Percentiles rank a stretch among this genome's conserved stretches.
These are phyloP conservation scores for Lepidochitona cinerea DNA, from an alignment of 2,888 invertebrate genomes.

Conservation along the genomic window DNA sequence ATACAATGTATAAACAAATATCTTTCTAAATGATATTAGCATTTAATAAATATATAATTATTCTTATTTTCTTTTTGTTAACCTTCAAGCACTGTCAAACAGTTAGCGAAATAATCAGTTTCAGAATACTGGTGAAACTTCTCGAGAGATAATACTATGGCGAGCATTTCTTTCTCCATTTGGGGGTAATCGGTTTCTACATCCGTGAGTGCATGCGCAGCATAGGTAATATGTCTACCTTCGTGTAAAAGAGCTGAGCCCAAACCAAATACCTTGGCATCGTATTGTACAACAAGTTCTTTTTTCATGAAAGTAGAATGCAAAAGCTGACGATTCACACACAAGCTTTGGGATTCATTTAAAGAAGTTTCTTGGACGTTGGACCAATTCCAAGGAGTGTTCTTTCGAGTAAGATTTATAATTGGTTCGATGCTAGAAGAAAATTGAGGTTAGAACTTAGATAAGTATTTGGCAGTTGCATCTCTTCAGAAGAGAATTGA, in stretches of 20 bases:
- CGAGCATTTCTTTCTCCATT: neutral
- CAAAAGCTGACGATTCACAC: conserved; percentile 27
- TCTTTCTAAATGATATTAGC: too few species aligned
- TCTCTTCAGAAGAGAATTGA: too few species aligned
- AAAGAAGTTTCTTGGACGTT: conserved; percentile 31
- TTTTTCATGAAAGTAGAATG: conserved; percentile 24
- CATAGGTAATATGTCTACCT: neutral
- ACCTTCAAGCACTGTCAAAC: too few species aligned
- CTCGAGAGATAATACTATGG: neutral
- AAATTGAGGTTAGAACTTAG: neutral
- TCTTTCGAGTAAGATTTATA: neutral
- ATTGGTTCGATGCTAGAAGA: neutral
- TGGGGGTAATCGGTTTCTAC: neutral
- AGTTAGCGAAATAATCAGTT: too few species aligned
- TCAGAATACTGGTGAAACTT: neutral
- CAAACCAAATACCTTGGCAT: conserved; percentile 26
- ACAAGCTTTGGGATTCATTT: conserved; percentile 26
- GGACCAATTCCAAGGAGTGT: neutral
- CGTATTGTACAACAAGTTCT: conserved; percentile 25
- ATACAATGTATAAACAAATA: too few species aligned
- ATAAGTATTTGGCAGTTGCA: neutral
- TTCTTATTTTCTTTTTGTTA: too few species aligned
- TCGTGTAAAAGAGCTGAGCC: neutral
- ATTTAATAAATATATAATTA: too few species aligned
- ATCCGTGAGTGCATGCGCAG: neutral